phyloP scores from a whole-genome alignment of 1,140 invertebrate genomes.

The Ptiloglossa arizonensis region DNA sequence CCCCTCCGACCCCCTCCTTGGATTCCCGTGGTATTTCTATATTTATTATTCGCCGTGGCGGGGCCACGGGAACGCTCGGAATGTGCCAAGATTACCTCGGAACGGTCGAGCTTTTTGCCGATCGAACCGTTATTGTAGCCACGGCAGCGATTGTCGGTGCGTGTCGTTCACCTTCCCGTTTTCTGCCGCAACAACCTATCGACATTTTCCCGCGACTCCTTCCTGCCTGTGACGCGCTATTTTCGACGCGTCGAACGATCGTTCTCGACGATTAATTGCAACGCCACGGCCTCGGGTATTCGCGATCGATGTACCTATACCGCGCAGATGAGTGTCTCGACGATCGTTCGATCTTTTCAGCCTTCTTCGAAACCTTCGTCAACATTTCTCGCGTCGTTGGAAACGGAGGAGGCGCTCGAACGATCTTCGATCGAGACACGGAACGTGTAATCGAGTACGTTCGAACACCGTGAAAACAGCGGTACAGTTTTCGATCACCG shows the following conservation, averaged over 20 bases:
- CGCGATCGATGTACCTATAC: constrained; percentile 11
- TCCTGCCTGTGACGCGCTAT: constrained; percentile 4
- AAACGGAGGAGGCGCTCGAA: no score
- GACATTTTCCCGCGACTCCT: constrained; percentile 39
- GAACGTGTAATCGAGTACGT: no score
- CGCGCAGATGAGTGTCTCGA: no score
- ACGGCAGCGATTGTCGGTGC: constrained; percentile 25
- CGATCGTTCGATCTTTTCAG: no score
- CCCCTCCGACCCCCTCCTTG: no score
- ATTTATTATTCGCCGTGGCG: constrained; percentile 17
- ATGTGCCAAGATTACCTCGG: constrained; percentile 38
- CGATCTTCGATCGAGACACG: no score
- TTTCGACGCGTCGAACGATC: constrained; percentile 3
- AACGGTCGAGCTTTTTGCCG: constrained; percentile 40
- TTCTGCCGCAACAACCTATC: constrained; percentile 40
- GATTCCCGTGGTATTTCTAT: constrained; percentile 15
- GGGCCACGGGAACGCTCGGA: background rate
- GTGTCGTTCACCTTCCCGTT: constrained; percentile 47
- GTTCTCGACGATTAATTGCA: constrained; percentile 28
- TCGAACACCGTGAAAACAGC: no score
- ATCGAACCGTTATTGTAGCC: constrained; percentile 45
- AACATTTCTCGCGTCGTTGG: no score
- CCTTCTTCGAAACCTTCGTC: no score
- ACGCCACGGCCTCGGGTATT: background rate
- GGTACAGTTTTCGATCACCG: no score